Evolutionary conservation across 2,113 vertebrate genomes (phyloP).

Genomic region (Equus przewalskii): DNA sequence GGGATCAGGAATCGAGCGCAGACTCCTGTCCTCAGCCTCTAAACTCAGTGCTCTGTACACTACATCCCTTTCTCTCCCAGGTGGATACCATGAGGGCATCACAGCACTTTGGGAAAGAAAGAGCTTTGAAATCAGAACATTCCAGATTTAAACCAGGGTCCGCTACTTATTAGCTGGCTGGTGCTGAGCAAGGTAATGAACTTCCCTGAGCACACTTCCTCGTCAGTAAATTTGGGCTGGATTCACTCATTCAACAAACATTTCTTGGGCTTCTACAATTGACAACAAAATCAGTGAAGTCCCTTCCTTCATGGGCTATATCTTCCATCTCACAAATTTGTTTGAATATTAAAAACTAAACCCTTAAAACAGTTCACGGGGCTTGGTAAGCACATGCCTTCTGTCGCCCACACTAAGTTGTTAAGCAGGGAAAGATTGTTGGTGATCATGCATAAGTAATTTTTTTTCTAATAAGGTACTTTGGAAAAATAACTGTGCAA

Average conservation of each 20-base stretch:
- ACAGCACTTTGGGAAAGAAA: neutral
- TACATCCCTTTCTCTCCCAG: no score
- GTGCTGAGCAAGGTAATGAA: neutral
- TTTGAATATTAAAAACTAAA: neutral
- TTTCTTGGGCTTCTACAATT: neutral
- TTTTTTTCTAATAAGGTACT: neutral
- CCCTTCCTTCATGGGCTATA: neutral
- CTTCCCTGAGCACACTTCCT: neutral
- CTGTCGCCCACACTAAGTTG: no score
- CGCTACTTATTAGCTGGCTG: neutral
- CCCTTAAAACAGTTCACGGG: neutral
- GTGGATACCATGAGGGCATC: accelerated
- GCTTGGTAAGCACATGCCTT: neutral
- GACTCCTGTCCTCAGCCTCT: neutral
- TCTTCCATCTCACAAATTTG: neutral
- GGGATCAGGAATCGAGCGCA: neutral
- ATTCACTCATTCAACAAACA: neutral
- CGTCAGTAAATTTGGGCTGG: no score
- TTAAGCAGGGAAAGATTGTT: neutral
- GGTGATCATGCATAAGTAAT: no score
- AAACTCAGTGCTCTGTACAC: neutral
- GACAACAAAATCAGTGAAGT: neutral
- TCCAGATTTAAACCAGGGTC: neutral
- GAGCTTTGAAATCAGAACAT: neutral
- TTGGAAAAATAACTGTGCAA: neutral